These are phyloP conservation scores for Takifugu bimaculatus DNA, from an alignment of 2,113 vertebrate species.

Conservation along the genomic window DNA sequence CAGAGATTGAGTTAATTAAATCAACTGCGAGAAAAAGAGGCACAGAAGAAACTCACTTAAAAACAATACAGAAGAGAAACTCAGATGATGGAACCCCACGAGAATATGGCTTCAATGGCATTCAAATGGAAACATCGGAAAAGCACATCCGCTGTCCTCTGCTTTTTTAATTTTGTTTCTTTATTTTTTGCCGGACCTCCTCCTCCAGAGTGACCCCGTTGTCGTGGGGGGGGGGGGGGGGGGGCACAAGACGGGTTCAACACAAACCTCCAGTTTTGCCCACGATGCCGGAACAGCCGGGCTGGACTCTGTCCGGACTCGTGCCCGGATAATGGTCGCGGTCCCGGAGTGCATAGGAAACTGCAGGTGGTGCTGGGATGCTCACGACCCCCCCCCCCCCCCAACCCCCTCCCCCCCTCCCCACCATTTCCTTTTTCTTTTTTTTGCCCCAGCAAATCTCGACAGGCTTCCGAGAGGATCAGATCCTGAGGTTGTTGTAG, in stretches of 20 bases:
- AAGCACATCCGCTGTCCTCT: constrained; percentile 47
- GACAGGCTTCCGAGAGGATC: constrained; percentile 47
- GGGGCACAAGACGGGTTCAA: constrained; percentile 36
- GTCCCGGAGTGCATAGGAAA: constrained; percentile 58
- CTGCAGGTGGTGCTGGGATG: constrained; percentile 57
- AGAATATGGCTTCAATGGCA: constrained; percentile 76
- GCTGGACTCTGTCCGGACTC: constrained; percentile 48
- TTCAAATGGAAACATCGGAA: constrained; percentile 58
- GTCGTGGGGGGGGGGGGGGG: constrained; percentile 28
- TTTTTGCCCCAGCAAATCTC: constrained; percentile 1
- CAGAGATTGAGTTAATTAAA: constrained; percentile 60
- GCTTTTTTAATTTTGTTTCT: constrained; percentile 4
- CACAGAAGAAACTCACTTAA: constrained; percentile 65
- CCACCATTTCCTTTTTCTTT: neutral
- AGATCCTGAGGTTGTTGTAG: constrained; percentile 77
- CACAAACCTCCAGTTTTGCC: constrained; percentile 36
- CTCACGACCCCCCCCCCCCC: constrained; percentile 22
- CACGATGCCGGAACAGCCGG: constrained; percentile 28
- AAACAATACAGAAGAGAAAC: constrained; percentile 66
- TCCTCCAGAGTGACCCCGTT: constrained; percentile 42
- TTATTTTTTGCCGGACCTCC: constrained; percentile 6
- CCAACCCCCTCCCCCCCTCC: constrained; percentile 27
- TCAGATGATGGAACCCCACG: constrained; percentile 59
- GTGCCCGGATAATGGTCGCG: constrained; percentile 54
- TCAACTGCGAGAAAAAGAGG: constrained; percentile 56